Conservation (phyloP, 2,797 vertebrate species). For the Chaenodraco wilsoni region DNA sequence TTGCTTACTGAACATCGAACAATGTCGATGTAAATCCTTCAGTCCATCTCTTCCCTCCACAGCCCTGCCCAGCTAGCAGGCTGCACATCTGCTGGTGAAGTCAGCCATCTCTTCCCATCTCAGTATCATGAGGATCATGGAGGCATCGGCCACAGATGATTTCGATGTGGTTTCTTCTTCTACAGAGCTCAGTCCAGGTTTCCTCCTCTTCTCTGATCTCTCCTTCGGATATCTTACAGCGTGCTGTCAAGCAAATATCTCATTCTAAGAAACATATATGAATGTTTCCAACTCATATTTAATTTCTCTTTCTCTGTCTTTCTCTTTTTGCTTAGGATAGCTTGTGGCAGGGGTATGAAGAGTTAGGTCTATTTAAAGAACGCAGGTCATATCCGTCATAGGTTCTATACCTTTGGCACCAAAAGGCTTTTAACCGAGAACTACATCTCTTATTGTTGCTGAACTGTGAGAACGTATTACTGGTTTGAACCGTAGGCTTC, state of each 20-base stretch:
- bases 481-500: constrained; percentile 9
- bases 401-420: constrained; percentile 43
- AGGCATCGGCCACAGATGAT: constrained; percentile 77
- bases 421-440: constrained; percentile 34
- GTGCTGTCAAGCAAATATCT: constrained; percentile 30
- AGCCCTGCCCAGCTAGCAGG: constrained; percentile 55
- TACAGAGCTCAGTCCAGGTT: constrained; percentile 55
- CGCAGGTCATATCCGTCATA: constrained; percentile 59
- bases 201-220: constrained; percentile 49
- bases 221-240: constrained; percentile 37
- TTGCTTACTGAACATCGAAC: constrained; percentile 23
- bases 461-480: constrained; percentile 25
- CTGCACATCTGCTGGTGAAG: constrained; percentile 84
- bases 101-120: constrained; percentile 79
- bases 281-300: constrained; percentile 13
- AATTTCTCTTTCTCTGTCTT: neutral
- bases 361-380: constrained; percentile 59
- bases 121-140: constrained; percentile 81
- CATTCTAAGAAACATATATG: constrained; percentile 33
- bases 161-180: constrained; percentile 73
- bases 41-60: constrained; percentile 36
- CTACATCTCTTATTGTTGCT: constrained; percentile 28
- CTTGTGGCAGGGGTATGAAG: constrained; percentile 38
- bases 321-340: constrained; percentile 13
- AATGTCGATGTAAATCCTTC: constrained; percentile 38